Evolutionary conservation across 2,888 invertebrate species (phyloP), one percentile per base, ranked within the genome.

Genomic region (Tenthredo notha): DNA sequence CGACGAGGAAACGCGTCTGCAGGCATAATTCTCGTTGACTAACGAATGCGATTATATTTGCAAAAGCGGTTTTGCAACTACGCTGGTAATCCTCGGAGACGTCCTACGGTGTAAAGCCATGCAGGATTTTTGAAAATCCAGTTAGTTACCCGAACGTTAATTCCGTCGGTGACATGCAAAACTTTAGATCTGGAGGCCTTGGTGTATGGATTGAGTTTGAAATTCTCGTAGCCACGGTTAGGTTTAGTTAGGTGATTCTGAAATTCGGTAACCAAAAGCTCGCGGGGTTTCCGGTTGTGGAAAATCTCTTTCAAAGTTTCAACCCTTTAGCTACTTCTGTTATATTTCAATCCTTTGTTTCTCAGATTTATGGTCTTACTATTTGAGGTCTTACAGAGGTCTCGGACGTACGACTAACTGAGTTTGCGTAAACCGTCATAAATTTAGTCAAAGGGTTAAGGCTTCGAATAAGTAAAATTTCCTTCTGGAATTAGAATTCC

Each of bases 391-490:
- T 70, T 50, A 25, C 10, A 29, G 54, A 37, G 50, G 37, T 40
- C 40, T 67, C 37, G n/a, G 40, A 43, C 47, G 85, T 40, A 72
- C 70, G 85, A 82, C 78, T 54, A 77, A 85, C 54, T 86, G 86
- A 89, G 90, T 91, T 91, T 91, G 88, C 91, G 90, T 89, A 91
- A 91, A 91, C 87, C 74, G 87, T 86, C 90, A 88, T 91, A 91
- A 92, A 91, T 91, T 90, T 50, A 54, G 87, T 80, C 84, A 88
- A 87, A 85, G 87, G 65, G 86, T 85, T 86, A 82, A 84, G n/a
- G 47, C 83, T 80, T 77, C 75, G 54, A 74, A 85, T 84, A 86
- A 87, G 87, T 88, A 86, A 88, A 88, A 90, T 86, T 75, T 86
- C 9, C 37, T 37, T n/a, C 37, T 18, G 25, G 54, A 72, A 78